Evolutionary conservation across 2,113 vertebrate species (phyloP), one percentile per base, ranked within the genome.

Genomic region (Apodemus sylvaticus): DNA sequence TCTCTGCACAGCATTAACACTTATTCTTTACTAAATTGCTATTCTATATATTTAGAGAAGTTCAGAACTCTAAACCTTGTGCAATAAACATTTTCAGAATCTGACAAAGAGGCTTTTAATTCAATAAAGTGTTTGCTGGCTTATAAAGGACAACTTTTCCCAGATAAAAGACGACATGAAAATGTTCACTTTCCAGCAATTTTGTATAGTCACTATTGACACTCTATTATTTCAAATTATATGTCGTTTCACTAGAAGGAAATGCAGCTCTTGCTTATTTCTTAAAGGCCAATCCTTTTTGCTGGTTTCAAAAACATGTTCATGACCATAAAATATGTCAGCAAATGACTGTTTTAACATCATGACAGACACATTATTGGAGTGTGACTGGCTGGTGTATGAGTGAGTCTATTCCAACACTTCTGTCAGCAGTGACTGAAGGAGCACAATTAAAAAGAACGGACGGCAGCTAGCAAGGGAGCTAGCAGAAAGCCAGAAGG

Each of bases 191-290:
- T 99, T 97, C 96, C 96, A 98, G 98, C 98, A 99, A 98, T 99
- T 99, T 99, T 98, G 98, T 98, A 93, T 88, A 95, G 98, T 98
- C 98, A 97, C 98, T 99, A 98, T 98, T 98, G 99, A 98, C 98
- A 98, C 97, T 96, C 98, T 98, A 99, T 99, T 99, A 99, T 99
- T 99, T 99, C 99, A 99, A 99, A 99, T 99, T 99, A 99, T 97
- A 99, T 98, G 96, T 98, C 99, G 98, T 98, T 99, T 98, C 98
- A 96, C 97, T 93, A 98, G 98, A 96, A 99, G 97, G 97, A 98
- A 98, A 98, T 97, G 98, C 98, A 98, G 98, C 98, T 99, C 98
- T 98, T 98, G 98, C 98, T 98, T 94, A 98, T 98, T 97, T 98
- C 98, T 98, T 98, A 98, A 98, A 99, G 98, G 99, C 98, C 99